Evolutionary conservation across 1,140 invertebrate genomes (phyloP).

Genomic region (Vollenhovia emeryi): DNA sequence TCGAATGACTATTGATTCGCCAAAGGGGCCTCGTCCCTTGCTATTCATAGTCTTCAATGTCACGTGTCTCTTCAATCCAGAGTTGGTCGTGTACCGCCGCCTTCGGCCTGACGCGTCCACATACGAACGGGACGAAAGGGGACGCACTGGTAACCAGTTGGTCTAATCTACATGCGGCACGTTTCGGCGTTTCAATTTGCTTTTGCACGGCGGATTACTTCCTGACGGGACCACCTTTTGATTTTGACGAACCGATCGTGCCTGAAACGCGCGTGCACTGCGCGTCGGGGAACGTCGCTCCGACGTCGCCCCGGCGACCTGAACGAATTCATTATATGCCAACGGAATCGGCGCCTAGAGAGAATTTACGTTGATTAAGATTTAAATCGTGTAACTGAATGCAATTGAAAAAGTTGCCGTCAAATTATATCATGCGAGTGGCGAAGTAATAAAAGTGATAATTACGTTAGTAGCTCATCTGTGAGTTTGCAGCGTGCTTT

Average conservation of each 20-base stretch:
- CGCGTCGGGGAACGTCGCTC: not conserved
- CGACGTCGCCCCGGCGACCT: not conserved
- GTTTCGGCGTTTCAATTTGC: constrained; percentile 75
- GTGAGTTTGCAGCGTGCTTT: not conserved
- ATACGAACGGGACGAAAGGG: constrained; percentile 44
- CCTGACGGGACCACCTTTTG: constrained; percentile 45
- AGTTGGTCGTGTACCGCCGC: constrained; percentile 28
- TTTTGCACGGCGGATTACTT: constrained; percentile 65
- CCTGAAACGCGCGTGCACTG: not conserved
- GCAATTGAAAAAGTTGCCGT: constrained; percentile 20
- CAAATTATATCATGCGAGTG: not conserved
- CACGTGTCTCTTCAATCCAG: constrained; percentile 72
- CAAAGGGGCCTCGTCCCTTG: constrained; percentile 69
- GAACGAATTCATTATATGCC: constrained; percentile 23
- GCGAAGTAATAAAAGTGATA: not conserved
- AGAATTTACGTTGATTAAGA: constrained; percentile 26
- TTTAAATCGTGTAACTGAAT: constrained; percentile 1
- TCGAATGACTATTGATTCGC: constrained; percentile 73
- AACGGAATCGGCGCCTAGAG: not conserved
- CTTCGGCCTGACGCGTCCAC: constrained; percentile 4
- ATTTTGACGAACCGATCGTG: constrained; percentile 27
- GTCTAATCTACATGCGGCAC: constrained; percentile 73
- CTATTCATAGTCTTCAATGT: constrained; percentile 74
- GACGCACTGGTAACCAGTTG: constrained; percentile 67
- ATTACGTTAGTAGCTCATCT: constrained; percentile 1